phyloP scores from a whole-genome alignment of 2,113 vertebrate genomes.

The Eonycteris spelaea region DNA sequence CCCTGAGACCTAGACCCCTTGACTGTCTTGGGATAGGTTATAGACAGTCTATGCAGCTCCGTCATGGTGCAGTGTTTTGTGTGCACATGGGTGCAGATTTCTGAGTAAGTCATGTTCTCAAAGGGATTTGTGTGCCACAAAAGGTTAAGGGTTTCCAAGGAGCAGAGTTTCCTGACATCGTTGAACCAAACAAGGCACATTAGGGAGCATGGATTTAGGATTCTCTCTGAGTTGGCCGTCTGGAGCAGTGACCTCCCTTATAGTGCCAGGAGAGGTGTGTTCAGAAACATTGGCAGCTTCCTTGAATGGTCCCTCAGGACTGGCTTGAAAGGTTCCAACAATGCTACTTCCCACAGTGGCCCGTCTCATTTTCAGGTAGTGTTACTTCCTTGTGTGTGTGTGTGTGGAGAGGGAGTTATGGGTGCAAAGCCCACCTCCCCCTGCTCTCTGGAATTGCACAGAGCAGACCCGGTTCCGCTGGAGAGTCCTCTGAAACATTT shows the following conservation, averaged over 20 bases:
- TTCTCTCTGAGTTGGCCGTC: not conserved
- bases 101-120: not conserved
- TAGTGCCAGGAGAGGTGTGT: not conserved
- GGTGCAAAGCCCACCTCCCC: not conserved
- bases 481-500: not conserved
- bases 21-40: not conserved
- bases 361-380: not conserved
- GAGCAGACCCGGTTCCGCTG: not conserved
- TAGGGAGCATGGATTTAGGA: not conserved
- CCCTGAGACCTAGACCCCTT: not conserved
- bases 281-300: not conserved
- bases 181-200: not conserved
- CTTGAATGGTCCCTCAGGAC: not conserved
- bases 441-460: not conserved
- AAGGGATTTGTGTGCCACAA: not conserved
- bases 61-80: not conserved
- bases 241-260: not conserved
- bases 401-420: too few relatives aligned
- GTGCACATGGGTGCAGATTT: not conserved
- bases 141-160: not conserved
- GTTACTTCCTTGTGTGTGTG: not conserved
- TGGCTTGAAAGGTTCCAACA: accelerated
- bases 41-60: not conserved
- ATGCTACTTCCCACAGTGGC: not conserved
- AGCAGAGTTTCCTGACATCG: not conserved